Percentiles rank a stretch among this genome's conserved stretches.
Conservation (phyloP, 2,797 vertebrate genomes). For the Carapus acus region DNA sequence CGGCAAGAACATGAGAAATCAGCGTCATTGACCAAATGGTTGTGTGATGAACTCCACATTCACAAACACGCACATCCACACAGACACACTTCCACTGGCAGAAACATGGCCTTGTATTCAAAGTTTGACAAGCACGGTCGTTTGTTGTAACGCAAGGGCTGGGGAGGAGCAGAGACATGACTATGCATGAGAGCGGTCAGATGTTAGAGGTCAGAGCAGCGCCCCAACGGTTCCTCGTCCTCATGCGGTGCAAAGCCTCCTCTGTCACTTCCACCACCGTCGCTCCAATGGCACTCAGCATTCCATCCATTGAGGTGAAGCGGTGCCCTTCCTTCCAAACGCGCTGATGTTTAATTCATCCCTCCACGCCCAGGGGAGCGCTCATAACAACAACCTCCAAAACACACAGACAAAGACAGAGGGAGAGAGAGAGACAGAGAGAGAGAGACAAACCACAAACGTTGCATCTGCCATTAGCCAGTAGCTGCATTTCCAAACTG, state of each 20-base stretch:
- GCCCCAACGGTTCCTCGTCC: constrained; percentile 56
- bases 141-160: constrained; percentile 14
- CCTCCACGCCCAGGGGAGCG: constrained; percentile 51
- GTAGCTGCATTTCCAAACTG: neutral
- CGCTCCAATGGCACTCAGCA: constrained; percentile 48
- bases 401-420: constrained; percentile 24
- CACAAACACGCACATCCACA: too few species aligned
- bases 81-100: too few species aligned
- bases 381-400: constrained; percentile 57
- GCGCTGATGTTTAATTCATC: constrained; percentile 73
- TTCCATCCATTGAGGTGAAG: constrained; percentile 57
- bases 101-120: constrained; percentile 4
- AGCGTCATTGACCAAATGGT: too few species aligned
- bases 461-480: constrained; percentile 44
- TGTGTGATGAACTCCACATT: too few species aligned
- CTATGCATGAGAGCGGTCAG: constrained; percentile 47
- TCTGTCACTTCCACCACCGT: constrained; percentile 57
- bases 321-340: constrained; percentile 59
- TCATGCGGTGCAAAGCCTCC: constrained; percentile 49
- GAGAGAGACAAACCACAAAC: constrained; percentile 41
- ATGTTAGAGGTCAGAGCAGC: constrained; percentile 64
- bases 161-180: constrained; percentile 13
- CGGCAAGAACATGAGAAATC: too few species aligned
- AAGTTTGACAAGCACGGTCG: constrained; percentile 45
- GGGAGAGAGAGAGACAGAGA: neutral